These are phyloP conservation scores for Delia radicum DNA, from an alignment of 1,140 invertebrate genomes.

Conservation along the genomic window DNA sequence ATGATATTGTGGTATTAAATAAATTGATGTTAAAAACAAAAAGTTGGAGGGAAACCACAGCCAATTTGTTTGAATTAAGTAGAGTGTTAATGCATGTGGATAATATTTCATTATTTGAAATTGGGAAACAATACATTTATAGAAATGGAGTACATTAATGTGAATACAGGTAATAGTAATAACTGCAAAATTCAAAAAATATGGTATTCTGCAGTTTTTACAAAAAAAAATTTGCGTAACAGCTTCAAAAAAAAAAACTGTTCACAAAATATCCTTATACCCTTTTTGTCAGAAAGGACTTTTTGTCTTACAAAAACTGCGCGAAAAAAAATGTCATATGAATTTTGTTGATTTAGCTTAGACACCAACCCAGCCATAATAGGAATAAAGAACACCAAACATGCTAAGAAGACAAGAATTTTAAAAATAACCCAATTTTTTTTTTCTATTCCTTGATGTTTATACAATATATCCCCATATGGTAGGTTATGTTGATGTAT, in stretches of 20 bases:
- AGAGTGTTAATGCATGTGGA: neutral
- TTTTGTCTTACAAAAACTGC: neutral
- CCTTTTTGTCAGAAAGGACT: neutral
- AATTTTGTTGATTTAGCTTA: slow-evolving; percentile 23
- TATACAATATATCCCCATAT: neutral
- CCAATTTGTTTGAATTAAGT: neutral
- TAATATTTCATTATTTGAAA: neutral
- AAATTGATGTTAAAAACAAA: neutral
- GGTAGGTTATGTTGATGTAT: neutral
- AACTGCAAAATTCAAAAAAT: slow-evolving; percentile 16
- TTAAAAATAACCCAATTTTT: slow-evolving; percentile 12
- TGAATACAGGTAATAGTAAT: neutral
- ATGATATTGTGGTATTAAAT: no score
- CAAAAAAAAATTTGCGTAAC: neutral
- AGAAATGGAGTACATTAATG: neutral
- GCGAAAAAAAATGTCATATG: slow-evolving; percentile 6
- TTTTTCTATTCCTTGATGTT: neutral
- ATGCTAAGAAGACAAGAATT: neutral
- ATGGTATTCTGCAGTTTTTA: neutral
- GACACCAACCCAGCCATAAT: neutral
- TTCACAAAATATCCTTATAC: neutral
- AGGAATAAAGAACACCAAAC: no score
- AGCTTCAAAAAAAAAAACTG: neutral
- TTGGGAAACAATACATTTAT: neutral
- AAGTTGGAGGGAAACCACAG: neutral